phyloP scores from a whole-genome alignment of 35 echinoderm and acorn worm genomes.

The Patiria miniata region DNA sequence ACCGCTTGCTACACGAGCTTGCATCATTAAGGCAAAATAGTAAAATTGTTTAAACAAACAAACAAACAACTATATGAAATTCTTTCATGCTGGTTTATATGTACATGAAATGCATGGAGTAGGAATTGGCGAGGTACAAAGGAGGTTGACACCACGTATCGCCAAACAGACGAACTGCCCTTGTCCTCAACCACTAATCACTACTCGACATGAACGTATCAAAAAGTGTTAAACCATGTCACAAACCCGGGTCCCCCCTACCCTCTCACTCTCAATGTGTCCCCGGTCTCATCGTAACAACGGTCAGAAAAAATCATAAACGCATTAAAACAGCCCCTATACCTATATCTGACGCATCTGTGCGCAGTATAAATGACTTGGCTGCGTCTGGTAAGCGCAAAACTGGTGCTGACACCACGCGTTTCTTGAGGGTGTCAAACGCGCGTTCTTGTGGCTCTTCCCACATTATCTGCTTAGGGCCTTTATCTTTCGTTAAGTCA shows the following conservation, averaged over 20 bases:
- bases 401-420: constrained; percentile 22
- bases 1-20: neutral
- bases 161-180: neutral
- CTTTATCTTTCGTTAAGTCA: constrained; percentile 20
- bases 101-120: neutral
- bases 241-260: no score
- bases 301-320: no score
- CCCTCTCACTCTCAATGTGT: no score
- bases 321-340: no score
- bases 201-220: no score
- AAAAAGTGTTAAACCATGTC: no score
- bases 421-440: constrained; percentile 28
- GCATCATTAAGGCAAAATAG: neutral
- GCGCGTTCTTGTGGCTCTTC: neutral
- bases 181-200: neutral
- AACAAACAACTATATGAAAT: neutral
- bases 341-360: constrained; percentile 36
- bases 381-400: constrained; percentile 36
- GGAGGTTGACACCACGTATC: neutral
- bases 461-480: constrained; percentile 42
- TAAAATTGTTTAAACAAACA: neutral
- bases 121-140: neutral
- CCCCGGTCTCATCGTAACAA: no score
- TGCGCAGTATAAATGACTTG: constrained; percentile 37
- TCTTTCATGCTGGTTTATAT: neutral